Evolutionary conservation across 2,888 invertebrate species (phyloP).

Genomic region (Lochmaea capreae): DNA sequence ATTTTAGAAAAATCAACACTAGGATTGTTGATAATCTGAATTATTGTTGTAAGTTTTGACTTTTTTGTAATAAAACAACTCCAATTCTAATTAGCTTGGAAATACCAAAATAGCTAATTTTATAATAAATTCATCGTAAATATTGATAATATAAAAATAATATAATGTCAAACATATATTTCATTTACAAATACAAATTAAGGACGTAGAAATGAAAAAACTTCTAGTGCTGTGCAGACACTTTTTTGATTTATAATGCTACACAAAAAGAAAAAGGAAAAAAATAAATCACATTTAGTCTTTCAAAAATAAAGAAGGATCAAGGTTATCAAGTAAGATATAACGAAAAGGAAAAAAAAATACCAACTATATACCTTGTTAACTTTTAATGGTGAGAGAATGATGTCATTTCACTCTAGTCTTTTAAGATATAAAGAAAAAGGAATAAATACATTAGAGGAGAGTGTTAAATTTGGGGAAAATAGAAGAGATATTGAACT

Average conservation of each 20-base stretch:
- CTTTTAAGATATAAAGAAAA: not conserved
- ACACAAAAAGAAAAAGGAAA: constrained; percentile 10
- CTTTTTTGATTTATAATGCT: constrained; percentile 14
- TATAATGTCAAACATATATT: not conserved
- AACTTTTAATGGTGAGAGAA: constrained; percentile 1
- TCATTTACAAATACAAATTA: constrained; percentile 5
- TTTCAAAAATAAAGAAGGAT: constrained; percentile 12
- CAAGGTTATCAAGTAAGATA: constrained; percentile 15
- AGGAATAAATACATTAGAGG: not conserved
- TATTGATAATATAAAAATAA: constrained; percentile 1
- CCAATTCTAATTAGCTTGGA: not conserved
- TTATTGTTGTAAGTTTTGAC: no score
- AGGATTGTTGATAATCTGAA: no score
- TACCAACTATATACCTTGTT: constrained; percentile 10
- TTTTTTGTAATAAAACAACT: no score
- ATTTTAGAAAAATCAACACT: not conserved
- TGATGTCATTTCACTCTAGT: constrained; percentile 2
- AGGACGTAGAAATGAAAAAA: not conserved
- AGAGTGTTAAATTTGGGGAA: not conserved
- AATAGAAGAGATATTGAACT: not conserved
- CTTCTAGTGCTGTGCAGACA: constrained; percentile 12
- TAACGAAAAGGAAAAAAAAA: constrained; percentile 5
- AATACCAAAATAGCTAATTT: not conserved
- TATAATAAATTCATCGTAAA: not conserved
- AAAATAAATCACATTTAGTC: constrained; percentile 16